Evolutionary conservation across 2,113 vertebrate genomes (phyloP).

Genomic region (Alligator mississippiensis): DNA sequence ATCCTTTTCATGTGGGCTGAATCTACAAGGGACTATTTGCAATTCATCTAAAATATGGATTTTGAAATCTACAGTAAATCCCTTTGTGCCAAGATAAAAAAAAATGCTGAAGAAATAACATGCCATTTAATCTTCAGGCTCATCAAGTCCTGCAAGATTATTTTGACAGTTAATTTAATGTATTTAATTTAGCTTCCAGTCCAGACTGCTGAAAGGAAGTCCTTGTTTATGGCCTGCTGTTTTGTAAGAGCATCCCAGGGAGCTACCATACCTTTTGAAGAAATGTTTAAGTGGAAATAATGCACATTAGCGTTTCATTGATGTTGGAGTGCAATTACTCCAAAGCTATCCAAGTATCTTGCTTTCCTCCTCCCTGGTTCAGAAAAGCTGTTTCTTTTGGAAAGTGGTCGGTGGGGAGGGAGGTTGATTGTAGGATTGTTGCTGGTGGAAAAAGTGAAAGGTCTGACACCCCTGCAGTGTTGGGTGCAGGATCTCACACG

Average conservation of each 20-base stretch:
- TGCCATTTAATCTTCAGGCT: constrained; percentile 65
- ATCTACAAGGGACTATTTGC: constrained; percentile 58
- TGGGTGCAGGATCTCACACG: background rate
- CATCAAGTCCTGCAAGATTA: constrained; percentile 69
- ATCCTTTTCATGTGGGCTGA: constrained; percentile 60
- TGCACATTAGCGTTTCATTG: background rate
- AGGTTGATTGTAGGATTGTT: background rate
- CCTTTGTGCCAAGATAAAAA: constrained; percentile 59
- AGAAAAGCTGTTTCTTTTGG: background rate
- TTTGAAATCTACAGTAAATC: constrained; percentile 67
- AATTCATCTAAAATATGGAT: constrained; percentile 75
- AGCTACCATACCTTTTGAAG: constrained; percentile 40
- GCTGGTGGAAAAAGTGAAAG: background rate
- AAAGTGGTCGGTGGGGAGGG: rapidly evolving
- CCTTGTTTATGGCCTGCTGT: constrained; percentile 48
- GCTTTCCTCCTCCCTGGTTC: background rate
- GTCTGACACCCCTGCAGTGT: background rate
- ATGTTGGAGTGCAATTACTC: background rate
- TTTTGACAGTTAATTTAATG: constrained; percentile 76
- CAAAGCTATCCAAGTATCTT: background rate
- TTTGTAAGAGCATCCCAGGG: constrained; percentile 22
- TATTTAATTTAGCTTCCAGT: constrained; percentile 67
- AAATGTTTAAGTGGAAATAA: constrained; percentile 28
- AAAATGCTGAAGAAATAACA: constrained; percentile 58
- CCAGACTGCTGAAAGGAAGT: constrained; percentile 48